These are phyloP conservation scores for Hydra vulgaris DNA, from an alignment of 30 jellyfish, hydroid and myxozoan species.

Conservation along the genomic window DNA sequence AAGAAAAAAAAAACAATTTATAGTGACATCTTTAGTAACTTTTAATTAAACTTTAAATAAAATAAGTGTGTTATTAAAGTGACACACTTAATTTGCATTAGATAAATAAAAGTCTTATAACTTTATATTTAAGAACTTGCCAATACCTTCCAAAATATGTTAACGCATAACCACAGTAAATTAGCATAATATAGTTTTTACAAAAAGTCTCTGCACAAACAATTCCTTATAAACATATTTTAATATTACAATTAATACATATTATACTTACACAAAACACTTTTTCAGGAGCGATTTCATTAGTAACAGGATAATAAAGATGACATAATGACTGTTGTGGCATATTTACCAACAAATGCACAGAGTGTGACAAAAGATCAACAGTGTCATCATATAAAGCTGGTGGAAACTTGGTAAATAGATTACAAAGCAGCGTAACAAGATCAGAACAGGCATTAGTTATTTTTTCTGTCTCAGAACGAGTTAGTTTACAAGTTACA, in stretches of 20 bases:
- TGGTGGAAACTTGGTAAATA: slow-evolving; percentile 9
- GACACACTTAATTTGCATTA: no score
- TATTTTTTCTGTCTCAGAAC: slow-evolving; percentile 6
- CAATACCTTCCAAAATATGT: no score
- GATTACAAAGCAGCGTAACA: slow-evolving; percentile 12
- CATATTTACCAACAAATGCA: slow-evolving; percentile 49
- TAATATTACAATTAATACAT: background rate
- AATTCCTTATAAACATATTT: no score
- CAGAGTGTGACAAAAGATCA: slow-evolving; percentile 39
- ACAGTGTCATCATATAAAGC: background rate
- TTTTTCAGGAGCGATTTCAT: slow-evolving; percentile 15
- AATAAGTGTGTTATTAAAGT: no score
- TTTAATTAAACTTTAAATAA: no score
- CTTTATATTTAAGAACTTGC: no score
- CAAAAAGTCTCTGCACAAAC: no score
- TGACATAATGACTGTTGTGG: slow-evolving; percentile 38
- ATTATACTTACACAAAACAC: background rate
- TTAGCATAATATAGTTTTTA: no score
- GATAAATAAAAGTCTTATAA: no score
- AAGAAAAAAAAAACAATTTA: no score
- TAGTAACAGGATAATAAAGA: slow-evolving; percentile 31
- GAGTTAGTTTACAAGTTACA: slow-evolving; percentile 27
- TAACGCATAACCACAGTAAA: no score
- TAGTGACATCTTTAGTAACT: no score
- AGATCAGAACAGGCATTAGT: slow-evolving; percentile 2